A percentile compares a stretch with the other conserved stretches of the same genome.
Evolutionary conservation across 2,113 vertebrate genomes (phyloP).

Genomic region (Eudyptes chrysolophus): DNA sequence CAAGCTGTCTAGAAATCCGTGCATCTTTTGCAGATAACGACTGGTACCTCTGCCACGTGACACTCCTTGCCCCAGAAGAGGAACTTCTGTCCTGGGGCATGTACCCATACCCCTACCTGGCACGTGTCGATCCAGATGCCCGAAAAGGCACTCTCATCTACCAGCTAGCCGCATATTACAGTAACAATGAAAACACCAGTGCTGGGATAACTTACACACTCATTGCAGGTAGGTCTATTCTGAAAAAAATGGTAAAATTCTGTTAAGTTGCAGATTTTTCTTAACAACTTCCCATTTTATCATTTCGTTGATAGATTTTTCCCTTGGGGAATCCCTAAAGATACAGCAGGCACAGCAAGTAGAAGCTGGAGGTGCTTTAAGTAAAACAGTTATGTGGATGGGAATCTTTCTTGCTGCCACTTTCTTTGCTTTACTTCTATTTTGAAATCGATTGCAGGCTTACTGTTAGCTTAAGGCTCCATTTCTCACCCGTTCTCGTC

Average conservation of each 20-base stretch:
- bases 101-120: slow-evolving; percentile 85
- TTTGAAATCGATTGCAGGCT: neutral
- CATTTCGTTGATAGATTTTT: neutral
- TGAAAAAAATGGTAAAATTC: neutral
- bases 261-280: neutral
- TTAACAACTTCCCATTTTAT: neutral
- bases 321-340: neutral
- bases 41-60: slow-evolving; percentile 85
- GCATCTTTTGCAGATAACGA: slow-evolving; percentile 76
- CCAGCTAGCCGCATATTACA: slow-evolving; percentile 65
- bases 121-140: slow-evolving; percentile 76
- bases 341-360: neutral
- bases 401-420: neutral
- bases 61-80: slow-evolving; percentile 75
- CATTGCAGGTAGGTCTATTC: slow-evolving; percentile 73
- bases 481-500: rapidly evolving
- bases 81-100: slow-evolving; percentile 84
- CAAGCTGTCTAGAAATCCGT: neutral
- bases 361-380: neutral
- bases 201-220: slow-evolving; percentile 76
- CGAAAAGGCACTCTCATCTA: slow-evolving; percentile 77
- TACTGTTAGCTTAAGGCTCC: neutral
- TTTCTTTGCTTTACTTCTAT: neutral
- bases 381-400: neutral
- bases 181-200: slow-evolving; percentile 43